phyloP scores from a whole-genome alignment of 2,113 vertebrate species.

The Corythoichthys intestinalis region DNA sequence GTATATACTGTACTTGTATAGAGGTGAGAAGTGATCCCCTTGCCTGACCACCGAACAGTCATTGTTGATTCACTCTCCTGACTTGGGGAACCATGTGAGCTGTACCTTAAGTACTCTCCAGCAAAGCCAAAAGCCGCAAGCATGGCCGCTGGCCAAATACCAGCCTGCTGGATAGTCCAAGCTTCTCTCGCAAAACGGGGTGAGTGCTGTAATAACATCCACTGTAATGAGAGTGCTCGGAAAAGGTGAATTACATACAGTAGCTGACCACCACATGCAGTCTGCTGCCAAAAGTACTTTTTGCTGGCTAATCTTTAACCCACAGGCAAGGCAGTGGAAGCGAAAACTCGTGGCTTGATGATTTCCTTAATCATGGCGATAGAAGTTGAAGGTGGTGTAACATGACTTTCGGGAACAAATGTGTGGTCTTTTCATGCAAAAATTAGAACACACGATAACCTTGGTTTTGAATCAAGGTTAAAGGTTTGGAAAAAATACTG shows the following conservation, averaged over 20 bases:
- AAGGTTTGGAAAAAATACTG: neutral
- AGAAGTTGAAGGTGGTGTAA: neutral
- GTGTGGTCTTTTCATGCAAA: neutral
- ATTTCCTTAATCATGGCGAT: neutral
- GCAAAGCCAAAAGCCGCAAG: slow-evolving; percentile 61
- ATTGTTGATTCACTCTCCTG: neutral
- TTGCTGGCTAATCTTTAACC: neutral
- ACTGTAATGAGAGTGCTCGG: neutral
- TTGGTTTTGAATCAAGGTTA: neutral
- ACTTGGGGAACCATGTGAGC: slow-evolving; percentile 57
- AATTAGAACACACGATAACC: neutral
- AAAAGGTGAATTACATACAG: neutral
- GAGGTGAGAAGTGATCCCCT: neutral
- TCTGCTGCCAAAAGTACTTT: slow-evolving; percentile 1
- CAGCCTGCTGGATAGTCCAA: slow-evolving; percentile 49
- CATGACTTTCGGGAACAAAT: neutral
- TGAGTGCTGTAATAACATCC: neutral
- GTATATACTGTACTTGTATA: too few species aligned
- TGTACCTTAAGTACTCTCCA: slow-evolving; percentile 62
- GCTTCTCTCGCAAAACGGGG: slow-evolving; percentile 35
- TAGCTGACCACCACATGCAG: neutral
- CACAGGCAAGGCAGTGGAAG: neutral
- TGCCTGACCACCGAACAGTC: neutral
- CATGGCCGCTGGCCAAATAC: slow-evolving; percentile 67
- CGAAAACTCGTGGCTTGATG: neutral